Evolutionary conservation across 2,797 vertebrate genomes (phyloP), one percentile per base, ranked within the genome.

Genomic region (Halcyon smyrnensis): DNA sequence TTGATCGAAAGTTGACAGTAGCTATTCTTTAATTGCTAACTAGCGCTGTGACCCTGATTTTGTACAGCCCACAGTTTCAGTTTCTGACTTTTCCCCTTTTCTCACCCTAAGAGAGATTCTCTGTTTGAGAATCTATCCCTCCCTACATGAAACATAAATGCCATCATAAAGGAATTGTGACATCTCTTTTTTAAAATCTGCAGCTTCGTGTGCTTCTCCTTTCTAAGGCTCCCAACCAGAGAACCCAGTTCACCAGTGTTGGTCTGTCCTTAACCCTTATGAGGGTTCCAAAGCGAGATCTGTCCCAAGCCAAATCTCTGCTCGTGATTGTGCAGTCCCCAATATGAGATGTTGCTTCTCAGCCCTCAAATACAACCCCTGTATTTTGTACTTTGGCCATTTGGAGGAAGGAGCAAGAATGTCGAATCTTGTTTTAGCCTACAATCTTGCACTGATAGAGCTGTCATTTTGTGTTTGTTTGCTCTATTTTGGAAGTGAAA

Each of bases 1-100:
- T 90, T 78, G 95, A 75, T 89, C 94, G 51, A 85, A 94, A 96
- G 53, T 96, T 93, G 79, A 75, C 32, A 24, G 90, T 16, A 89
- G 93, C 96, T 96, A 51, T 67, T 87, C 45, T 93, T 95, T 76
- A 89, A 93, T 91, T 97, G 60, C 73, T 93, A 74, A 34, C 90
- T 96, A 96, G 60, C 86, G 84, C 65, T 39, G 9, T 95, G 59
- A 69, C 34, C 54, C 68, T 65, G n/a, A 80, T 37, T 88, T 93
- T 8, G 3, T 59, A 10, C 43, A 82, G 50, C 69, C 62, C 13
- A 57, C 45, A 17, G 76, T 77, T 90, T 80, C 53, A 48, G 32
- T 78, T 80, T 16, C 8, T 1, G 6, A 53, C 51, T 59, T 83
- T 62, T 82, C 24, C 19, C 89, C 28, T 91, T 78, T 89, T 65